Evolutionary conservation across 2,113 vertebrate species (phyloP).

Genomic region (Bucco capensis): DNA sequence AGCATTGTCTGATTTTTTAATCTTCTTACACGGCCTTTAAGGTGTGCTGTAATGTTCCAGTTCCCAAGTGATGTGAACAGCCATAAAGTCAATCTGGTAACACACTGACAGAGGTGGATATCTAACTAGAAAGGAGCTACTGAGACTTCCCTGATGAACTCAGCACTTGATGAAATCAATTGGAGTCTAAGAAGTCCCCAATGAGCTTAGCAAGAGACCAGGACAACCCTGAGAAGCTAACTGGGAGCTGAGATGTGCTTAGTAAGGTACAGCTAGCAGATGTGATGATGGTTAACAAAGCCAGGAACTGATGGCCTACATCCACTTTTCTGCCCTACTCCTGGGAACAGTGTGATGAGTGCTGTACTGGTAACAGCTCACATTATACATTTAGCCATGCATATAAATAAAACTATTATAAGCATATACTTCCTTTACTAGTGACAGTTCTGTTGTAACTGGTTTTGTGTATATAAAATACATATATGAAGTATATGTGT

Average conservation of each 20-base stretch:
- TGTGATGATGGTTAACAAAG: neutral
- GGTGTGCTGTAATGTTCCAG: neutral
- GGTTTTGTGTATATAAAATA: neutral
- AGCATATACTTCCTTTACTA: neutral
- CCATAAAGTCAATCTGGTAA: neutral
- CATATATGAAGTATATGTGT: neutral
- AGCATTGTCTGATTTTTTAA: neutral
- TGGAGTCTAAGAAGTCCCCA: neutral
- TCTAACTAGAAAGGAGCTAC: neutral
- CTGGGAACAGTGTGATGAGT: neutral
- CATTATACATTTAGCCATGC: accelerated
- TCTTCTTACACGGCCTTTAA: neutral
- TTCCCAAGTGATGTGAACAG: neutral
- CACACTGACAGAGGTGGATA: neutral
- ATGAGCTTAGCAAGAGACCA: neutral
- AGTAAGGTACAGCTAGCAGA: neutral
- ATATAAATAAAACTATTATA: neutral
- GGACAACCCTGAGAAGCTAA: neutral
- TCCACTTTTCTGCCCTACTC: neutral
- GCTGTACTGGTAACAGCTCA: neutral
- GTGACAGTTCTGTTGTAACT: neutral
- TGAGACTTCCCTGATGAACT: neutral
- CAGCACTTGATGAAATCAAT: neutral
- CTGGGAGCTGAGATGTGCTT: neutral
- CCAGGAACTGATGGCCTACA: neutral